These are phyloP conservation scores for Diaperis boleti DNA, from an alignment of 2,888 invertebrate genomes.

Conservation along the genomic window DNA sequence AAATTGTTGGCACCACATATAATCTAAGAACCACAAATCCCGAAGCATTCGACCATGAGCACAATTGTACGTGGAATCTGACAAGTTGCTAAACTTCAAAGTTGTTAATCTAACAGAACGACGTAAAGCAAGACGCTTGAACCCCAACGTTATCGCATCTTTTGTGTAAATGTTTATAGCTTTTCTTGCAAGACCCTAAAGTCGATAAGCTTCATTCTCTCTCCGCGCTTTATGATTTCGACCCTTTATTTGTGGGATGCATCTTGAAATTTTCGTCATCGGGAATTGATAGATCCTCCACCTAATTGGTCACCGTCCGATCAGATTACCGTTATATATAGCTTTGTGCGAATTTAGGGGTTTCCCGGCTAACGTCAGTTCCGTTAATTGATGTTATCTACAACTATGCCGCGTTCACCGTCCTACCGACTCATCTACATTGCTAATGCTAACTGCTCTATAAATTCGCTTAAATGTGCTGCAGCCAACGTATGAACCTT, in stretches of 20 bases:
- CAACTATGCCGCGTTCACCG: constrained; percentile 43
- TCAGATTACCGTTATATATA: constrained; percentile 38
- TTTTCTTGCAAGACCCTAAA: not conserved
- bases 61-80: not conserved
- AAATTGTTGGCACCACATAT: no score
- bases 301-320: constrained; percentile 38
- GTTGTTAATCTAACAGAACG: not conserved
- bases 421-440: constrained; percentile 57
- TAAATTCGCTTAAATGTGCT: constrained; percentile 56
- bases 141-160: constrained; percentile 1
- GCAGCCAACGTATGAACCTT: constrained; percentile 53
- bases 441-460: constrained; percentile 60
- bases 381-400: constrained; percentile 52
- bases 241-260: constrained; percentile 2
- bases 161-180: constrained; percentile 8
- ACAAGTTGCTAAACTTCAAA: not conserved
- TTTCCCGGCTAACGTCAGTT: constrained; percentile 43
- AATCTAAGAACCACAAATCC: no score
- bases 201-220: constrained; percentile 3
- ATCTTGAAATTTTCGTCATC: constrained; percentile 1
- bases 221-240: not conserved
- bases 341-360: constrained; percentile 41
- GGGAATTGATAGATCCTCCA: constrained; percentile 32
- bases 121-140: not conserved
- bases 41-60: not conserved